Evolutionary conservation across 2,797 vertebrate species (phyloP).

Genomic region (Anguilla marmorata): DNA sequence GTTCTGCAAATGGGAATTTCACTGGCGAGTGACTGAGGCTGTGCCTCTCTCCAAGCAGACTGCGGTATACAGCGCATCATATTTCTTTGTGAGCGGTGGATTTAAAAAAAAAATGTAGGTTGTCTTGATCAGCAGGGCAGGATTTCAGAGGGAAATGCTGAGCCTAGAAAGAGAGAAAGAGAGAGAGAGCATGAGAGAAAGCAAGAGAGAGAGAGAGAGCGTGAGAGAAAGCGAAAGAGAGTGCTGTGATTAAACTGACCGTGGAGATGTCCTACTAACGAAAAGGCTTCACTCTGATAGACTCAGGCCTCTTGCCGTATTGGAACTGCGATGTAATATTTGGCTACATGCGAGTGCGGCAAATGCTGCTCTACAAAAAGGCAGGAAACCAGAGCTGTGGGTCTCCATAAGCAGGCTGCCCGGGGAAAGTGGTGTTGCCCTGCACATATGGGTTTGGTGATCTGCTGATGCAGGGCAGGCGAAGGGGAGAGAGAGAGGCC

Average conservation of each 20-base stretch:
- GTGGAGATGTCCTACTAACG: constrained; percentile 41
- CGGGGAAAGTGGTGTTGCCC: neutral
- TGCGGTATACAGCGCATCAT: constrained; percentile 23
- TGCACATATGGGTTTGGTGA: neutral
- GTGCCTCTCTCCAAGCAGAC: constrained; percentile 40
- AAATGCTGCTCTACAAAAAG: neutral
- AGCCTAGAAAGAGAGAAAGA: neutral
- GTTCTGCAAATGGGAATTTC: constrained; percentile 46
- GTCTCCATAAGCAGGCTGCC: neutral
- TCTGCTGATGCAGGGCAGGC: neutral
- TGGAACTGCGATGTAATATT: constrained; percentile 15
- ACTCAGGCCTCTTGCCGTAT: neutral
- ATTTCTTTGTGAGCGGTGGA: constrained; percentile 27
- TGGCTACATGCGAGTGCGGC: neutral
- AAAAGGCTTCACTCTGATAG: constrained; percentile 32
- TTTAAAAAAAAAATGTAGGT: constrained; percentile 50
- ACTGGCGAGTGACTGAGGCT: constrained; percentile 30
- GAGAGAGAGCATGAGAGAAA: no score
- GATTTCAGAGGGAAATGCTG: constrained; percentile 29
- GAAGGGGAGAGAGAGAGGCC: neutral
- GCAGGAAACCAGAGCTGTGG: neutral
- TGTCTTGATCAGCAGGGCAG: constrained; percentile 40
- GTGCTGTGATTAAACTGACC: constrained; percentile 40
- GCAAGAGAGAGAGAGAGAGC: neutral
- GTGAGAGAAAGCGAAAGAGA: neutral